These are phyloP conservation scores for Dryoscopus gambensis DNA, from an alignment of 2,113 vertebrate species.

Conservation along the genomic window DNA sequence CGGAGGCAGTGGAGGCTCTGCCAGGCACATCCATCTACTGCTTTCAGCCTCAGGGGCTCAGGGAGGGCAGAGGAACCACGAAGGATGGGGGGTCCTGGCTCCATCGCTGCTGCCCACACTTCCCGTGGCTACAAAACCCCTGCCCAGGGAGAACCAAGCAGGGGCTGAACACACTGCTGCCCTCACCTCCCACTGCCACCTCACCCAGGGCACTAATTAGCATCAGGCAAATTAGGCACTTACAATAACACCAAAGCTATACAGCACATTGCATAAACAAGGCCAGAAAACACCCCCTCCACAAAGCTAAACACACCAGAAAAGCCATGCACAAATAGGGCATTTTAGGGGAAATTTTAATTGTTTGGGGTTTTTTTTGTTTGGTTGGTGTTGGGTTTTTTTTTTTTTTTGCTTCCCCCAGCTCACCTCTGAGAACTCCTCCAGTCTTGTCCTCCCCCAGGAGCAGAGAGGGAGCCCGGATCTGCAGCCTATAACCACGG, in stretches of 20 bases:
- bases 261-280: rapidly evolving
- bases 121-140: background rate
- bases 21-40: rapidly evolving
- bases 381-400: no score
- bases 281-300: rapidly evolving
- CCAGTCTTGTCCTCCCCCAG: rapidly evolving
- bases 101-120: rapidly evolving
- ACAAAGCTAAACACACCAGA: rapidly evolving
- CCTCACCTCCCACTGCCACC: background rate
- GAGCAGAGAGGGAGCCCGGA: rapidly evolving
- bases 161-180: background rate
- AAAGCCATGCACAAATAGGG: rapidly evolving
- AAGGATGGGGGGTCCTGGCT: background rate
- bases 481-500: background rate
- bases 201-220: background rate
- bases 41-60: rapidly evolving
- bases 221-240: rapidly evolving
- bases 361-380: no score
- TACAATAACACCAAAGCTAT: rapidly evolving
- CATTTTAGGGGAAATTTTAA: rapidly evolving
- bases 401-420: no score
- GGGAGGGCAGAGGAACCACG: rapidly evolving
- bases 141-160: background rate
- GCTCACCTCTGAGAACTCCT: background rate
- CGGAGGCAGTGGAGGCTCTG: background rate